Evolutionary conservation across 2,888 invertebrate genomes (phyloP).

Genomic region (Pseudoips prasinana): DNA sequence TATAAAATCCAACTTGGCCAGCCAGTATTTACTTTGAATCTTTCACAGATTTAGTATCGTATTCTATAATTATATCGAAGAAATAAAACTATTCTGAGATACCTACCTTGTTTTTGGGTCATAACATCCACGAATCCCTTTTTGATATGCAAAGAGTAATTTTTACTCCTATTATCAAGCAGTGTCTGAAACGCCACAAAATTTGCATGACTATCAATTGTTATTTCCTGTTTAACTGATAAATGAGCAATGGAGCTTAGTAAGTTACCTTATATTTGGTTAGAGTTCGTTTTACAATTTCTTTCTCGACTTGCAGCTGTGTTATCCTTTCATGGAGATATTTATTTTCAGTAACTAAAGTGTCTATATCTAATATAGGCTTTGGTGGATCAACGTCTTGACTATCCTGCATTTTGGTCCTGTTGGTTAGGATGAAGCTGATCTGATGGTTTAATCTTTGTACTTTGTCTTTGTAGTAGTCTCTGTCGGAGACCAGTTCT

Average conservation of each 20-base stretch:
- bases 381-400: slow-evolving; percentile 51
- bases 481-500: slow-evolving; percentile 89
- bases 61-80: no score
- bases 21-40: no score
- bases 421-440: slow-evolving; percentile 83
- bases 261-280: slow-evolving; percentile 86
- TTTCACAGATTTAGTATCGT: no score
- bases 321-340: slow-evolving; percentile 91
- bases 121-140: slow-evolving; percentile 86
- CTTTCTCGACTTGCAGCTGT: slow-evolving; percentile 90
- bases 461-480: slow-evolving; percentile 91
- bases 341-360: slow-evolving; percentile 91
- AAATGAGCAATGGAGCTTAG: no score
- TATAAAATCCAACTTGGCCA: no score
- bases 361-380: slow-evolving; percentile 88
- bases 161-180: slow-evolving; percentile 87
- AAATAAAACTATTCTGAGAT: no score
- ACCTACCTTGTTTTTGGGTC: slow-evolving; percentile 92
- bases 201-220: slow-evolving; percentile 8
- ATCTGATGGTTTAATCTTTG: slow-evolving; percentile 91
- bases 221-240: slow-evolving; percentile 5
- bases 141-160: slow-evolving; percentile 86
- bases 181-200: slow-evolving; percentile 78
- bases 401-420: slow-evolving; percentile 45
- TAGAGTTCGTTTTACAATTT: slow-evolving; percentile 86